Evolutionary conservation across 2,797 vertebrate species (phyloP).

Genomic region (Bradypodion pumilum): DNA sequence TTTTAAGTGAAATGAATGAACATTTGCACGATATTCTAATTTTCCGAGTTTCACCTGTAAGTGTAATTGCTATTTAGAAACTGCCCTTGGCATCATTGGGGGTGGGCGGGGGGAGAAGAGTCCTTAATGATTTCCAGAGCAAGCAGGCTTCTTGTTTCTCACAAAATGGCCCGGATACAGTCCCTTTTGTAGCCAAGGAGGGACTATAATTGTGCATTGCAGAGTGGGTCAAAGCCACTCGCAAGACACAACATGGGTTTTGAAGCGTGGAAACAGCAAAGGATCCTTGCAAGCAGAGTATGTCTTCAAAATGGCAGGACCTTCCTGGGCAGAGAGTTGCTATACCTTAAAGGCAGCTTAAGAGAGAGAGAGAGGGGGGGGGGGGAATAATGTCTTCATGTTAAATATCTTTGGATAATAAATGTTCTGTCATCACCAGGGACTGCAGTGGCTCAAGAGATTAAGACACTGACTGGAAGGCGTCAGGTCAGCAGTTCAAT

Average conservation of each 20-base stretch:
- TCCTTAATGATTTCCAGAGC: background rate
- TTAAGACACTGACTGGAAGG: no score
- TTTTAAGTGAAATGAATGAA: no score
- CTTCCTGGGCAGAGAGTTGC: slow-evolving; percentile 18
- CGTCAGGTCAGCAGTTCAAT: no score
- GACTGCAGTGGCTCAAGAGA: no score
- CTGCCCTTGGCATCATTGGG: background rate
- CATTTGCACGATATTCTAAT: no score
- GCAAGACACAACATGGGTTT: slow-evolving; percentile 1
- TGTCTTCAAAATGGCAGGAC: background rate
- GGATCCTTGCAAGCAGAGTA: slow-evolving; percentile 19
- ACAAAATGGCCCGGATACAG: rapidly evolving
- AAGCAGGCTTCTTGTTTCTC: rapidly evolving
- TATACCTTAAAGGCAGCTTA: slow-evolving; percentile 19
- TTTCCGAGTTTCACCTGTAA: no score
- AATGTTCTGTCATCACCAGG: slow-evolving; percentile 26
- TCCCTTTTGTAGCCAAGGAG: background rate
- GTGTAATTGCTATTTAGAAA: background rate
- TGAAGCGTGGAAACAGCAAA: slow-evolving; percentile 13
- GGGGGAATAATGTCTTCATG: slow-evolving; percentile 12
- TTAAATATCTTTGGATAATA: slow-evolving; percentile 21
- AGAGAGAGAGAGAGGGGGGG: background rate
- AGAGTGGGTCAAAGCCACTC: background rate
- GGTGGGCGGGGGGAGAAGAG: background rate
- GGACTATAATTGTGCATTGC: rapidly evolving